A percentile compares a stretch with the other conserved stretches of the same genome.
Evolutionary conservation across 2,888 invertebrate genomes (phyloP).

Genomic region (Aphodius granarius): DNA sequence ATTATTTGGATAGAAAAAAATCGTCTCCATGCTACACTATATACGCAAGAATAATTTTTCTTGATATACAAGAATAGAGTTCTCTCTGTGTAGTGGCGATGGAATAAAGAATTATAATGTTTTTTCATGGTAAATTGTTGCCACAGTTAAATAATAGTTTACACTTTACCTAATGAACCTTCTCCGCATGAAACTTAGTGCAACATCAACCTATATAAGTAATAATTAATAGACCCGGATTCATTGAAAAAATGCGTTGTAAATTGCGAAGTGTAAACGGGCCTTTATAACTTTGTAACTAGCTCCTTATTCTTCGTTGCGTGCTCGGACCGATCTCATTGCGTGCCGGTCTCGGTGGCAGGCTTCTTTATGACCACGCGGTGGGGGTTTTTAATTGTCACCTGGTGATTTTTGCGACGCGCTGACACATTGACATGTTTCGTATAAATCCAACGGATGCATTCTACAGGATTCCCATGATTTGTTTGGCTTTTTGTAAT

Average conservation of each 20-base stretch:
- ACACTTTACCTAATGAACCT: too few relatives aligned
- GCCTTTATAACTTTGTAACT: not conserved
- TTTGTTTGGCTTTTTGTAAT: conserved; percentile 14
- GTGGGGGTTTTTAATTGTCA: conserved; percentile 35
- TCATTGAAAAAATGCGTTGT: not conserved
- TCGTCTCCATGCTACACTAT: too few relatives aligned
- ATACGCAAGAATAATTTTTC: too few relatives aligned
- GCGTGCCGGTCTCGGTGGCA: conserved; percentile 29
- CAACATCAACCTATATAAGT: too few relatives aligned
- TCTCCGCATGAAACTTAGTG: too few relatives aligned
- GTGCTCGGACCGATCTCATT: conserved; percentile 8
- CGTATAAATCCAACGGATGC: conserved; percentile 10
- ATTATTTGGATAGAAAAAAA: too few relatives aligned
- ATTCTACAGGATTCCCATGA: conserved; percentile 15
- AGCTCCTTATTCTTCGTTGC: conserved; percentile 13
- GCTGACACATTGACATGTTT: conserved; percentile 19
- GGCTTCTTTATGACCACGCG: conserved; percentile 30
- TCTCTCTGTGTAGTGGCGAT: too few relatives aligned
- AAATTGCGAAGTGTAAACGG: not conserved
- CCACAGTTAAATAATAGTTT: too few relatives aligned
- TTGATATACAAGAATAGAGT: too few relatives aligned
- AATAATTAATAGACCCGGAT: too few relatives aligned
- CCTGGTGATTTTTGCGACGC: conserved; percentile 22
- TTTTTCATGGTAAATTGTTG: too few relatives aligned
- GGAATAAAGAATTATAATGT: too few relatives aligned